Base-by-base conservation (phyloP, 2,888 invertebrate species). In the Leptogaster cylindrica region DNA sequence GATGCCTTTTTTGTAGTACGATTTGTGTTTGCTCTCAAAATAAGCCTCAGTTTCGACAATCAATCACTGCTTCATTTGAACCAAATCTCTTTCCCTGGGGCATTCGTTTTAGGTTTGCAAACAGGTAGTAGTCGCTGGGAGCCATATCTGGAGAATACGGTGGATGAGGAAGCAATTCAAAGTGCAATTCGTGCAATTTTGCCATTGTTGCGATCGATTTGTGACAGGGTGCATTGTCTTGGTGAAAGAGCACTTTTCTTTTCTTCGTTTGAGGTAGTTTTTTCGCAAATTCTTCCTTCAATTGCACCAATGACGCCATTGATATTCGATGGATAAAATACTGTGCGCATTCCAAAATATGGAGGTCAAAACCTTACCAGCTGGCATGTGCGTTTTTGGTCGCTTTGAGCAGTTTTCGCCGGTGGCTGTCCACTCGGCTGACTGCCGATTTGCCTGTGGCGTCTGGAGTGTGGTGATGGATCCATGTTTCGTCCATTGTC, bases 301-400 rank as follows among this genome's bases (percentile, higher is more conserved):
- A 72, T 33, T 70, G 72, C 23, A 71, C 69, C 70, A 76, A 68
- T 70, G 73, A 31, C 8, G 31, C 31, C 31, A 31, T 31, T 31
- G 72, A 68, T 75, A 76, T 61, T 77, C 76, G 50, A 75, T 74
- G 67, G 71, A 70, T 4, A 77, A 70, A 7, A 76, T 68, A 25
- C 74, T 74, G 48, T 71, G 72, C 8, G 73, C 64, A 75, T 77
- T 74, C 75, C 75, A 76, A 70, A 77, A 76, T 70, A 75, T 71
- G 3, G 73, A 71, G 5, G 73, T 73, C 74, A 77, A 73, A 50
- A 75, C 71, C 69, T 76, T 76, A 14, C 73, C 72, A 66, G 74
- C 72, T 18, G 72, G 75, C 55, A 25, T 63, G 50, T 69, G 68
- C 2, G 71, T 70, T 69, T 73, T 74, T 63, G 69, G 66, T 66